Percentiles rank a stretch among this genome's conserved stretches.
Conservation (phyloP, 2,888 invertebrate genomes). For the Biston betularia region DNA sequence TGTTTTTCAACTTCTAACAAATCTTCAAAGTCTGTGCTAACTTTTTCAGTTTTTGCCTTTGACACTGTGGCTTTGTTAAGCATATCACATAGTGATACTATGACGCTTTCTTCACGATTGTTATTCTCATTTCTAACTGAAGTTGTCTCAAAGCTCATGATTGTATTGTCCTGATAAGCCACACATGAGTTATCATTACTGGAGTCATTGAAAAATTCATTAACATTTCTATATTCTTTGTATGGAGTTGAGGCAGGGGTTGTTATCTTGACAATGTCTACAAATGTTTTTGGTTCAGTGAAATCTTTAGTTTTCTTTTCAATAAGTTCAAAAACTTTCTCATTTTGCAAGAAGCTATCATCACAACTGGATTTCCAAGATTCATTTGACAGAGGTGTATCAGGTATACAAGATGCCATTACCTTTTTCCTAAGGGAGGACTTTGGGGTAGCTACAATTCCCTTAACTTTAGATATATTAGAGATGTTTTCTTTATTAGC, state of each 20-base stretch:
- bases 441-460: conserved; percentile 36
- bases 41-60: conserved; percentile 51
- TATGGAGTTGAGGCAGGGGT: conserved; percentile 76
- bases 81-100: conserved; percentile 72
- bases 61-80: conserved; percentile 69
- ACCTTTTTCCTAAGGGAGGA: conserved; percentile 40
- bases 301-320: conserved; percentile 60
- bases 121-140: conserved; percentile 51
- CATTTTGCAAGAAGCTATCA: conserved; percentile 73
- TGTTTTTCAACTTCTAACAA: conserved; percentile 64
- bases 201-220: conserved; percentile 69
- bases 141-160: conserved; percentile 69
- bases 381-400: conserved; percentile 67
- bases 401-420: conserved; percentile 47
- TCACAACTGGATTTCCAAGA: conserved; percentile 74
- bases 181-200: conserved; percentile 54
- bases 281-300: conserved; percentile 57
- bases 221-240: conserved; percentile 68
- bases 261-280: conserved; percentile 66
- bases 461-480: conserved; percentile 34
- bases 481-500: conserved; percentile 68
- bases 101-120: conserved; percentile 71
- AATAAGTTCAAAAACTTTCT: conserved; percentile 69
- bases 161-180: conserved; percentile 69
- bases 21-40: conserved; percentile 59